These are phyloP conservation scores for Idaea biselata DNA, from an alignment of 2,888 invertebrate genomes.

Conservation along the genomic window DNA sequence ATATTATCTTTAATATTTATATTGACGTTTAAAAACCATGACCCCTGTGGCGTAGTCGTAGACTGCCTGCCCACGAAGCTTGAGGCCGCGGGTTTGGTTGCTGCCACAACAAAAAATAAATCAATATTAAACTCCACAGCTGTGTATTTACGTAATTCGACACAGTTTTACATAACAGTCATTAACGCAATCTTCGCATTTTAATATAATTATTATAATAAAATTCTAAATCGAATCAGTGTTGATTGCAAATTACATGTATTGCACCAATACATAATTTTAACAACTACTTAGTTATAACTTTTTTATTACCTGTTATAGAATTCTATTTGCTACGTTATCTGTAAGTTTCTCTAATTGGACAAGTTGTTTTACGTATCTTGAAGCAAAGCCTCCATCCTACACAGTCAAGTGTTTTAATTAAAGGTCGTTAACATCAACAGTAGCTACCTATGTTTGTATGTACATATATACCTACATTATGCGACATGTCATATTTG, in stretches of 20 bases:
- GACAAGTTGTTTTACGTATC: not conserved
- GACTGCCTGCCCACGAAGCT: too few species aligned
- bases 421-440: not conserved
- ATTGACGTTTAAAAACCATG: too few species aligned
- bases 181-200: not conserved
- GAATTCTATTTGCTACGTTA: not conserved
- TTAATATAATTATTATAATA: not conserved
- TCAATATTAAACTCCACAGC: not conserved
- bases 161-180: not conserved
- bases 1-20: not conserved
- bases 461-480: not conserved
- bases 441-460: constrained; percentile 2
- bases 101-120: not conserved
- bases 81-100: not conserved
- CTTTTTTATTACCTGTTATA: not conserved
- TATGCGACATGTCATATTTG: not conserved
- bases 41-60: too few species aligned
- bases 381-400: not conserved
- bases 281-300: not conserved
- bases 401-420: not conserved
- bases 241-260: not conserved
- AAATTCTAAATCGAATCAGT: not conserved
- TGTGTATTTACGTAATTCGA: not conserved
- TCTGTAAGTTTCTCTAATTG: not conserved
- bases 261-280: not conserved